A percentile compares a stretch with the other conserved stretches of the same genome.
phyloP scores from a whole-genome alignment of 2,888 invertebrate species.

The Sthenelais limicola region DNA sequence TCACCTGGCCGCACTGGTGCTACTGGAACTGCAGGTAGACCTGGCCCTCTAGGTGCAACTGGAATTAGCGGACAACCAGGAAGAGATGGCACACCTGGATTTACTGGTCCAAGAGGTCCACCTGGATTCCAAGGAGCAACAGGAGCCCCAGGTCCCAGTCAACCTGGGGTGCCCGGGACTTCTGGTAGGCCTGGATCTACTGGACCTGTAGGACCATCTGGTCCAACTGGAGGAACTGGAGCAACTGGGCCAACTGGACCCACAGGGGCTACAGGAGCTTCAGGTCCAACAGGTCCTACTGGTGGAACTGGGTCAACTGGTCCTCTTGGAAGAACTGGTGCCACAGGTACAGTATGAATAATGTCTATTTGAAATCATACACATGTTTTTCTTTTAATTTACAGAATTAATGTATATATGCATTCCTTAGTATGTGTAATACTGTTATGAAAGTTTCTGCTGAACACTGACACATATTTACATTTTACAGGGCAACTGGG shows the following conservation, averaged over 20 bases:
- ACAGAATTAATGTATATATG: too few species aligned
- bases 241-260: constrained; percentile 30
- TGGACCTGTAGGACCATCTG: constrained; percentile 20
- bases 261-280: constrained; percentile 17
- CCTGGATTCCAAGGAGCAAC: constrained; percentile 10
- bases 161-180: background rate
- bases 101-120: constrained; percentile 4
- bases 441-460: too few species aligned
- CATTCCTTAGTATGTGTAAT: too few species aligned
- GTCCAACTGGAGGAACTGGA: constrained; percentile 35
- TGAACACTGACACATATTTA: too few species aligned
- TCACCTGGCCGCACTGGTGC: constrained; percentile 36
- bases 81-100: constrained; percentile 36
- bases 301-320: constrained; percentile 41
- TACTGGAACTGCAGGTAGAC: constrained; percentile 42
- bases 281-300: constrained; percentile 38
- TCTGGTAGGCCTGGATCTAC: constrained; percentile 18
- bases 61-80: constrained; percentile 41
- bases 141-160: constrained; percentile 12
- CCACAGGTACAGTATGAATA: too few species aligned
- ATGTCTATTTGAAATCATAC: too few species aligned
- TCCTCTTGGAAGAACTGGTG: constrained; percentile 21
- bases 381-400: too few species aligned
- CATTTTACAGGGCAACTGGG: too few species aligned
- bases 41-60: constrained; percentile 43